Conservation (phyloP, 2,113 vertebrate species). For the Amphilophus citrinellus region DNA sequence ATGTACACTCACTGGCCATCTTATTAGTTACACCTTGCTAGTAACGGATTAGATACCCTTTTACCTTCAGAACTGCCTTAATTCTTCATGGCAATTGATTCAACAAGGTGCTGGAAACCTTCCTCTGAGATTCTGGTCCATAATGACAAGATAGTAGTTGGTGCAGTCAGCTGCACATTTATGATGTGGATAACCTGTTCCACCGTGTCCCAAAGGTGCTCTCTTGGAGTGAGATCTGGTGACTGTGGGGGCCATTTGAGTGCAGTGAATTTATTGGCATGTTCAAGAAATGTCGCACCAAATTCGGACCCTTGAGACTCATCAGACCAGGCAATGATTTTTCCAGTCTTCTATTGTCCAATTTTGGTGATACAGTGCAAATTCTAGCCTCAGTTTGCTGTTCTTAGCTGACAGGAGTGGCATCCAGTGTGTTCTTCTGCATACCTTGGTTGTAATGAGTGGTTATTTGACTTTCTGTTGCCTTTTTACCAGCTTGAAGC, state of each 20-base stretch:
- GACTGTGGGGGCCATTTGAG: background rate
- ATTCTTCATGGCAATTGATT: background rate
- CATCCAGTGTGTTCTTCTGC: background rate
- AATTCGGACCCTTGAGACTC: background rate
- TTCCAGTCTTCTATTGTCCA: background rate
- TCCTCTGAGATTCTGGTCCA: background rate
- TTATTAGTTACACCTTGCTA: background rate
- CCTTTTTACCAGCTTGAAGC: background rate
- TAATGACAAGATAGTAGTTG: no score
- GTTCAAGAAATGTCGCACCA: background rate
- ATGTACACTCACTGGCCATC: background rate
- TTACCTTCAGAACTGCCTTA: background rate
- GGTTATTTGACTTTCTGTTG: background rate
- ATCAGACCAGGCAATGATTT: background rate
- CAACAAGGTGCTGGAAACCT: background rate
- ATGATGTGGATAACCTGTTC: background rate
- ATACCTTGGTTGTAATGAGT: background rate
- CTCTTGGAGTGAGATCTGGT: background rate
- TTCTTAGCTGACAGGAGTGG: background rate
- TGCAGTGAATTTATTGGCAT: background rate
- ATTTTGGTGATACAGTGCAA: background rate
- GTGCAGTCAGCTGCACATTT: no score
- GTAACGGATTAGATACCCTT: background rate
- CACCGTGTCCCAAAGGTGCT: background rate
- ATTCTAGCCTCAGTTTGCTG: background rate